Base-by-base conservation (phyloP, 2,113 vertebrate genomes). In the Pedetes capensis region DNA sequence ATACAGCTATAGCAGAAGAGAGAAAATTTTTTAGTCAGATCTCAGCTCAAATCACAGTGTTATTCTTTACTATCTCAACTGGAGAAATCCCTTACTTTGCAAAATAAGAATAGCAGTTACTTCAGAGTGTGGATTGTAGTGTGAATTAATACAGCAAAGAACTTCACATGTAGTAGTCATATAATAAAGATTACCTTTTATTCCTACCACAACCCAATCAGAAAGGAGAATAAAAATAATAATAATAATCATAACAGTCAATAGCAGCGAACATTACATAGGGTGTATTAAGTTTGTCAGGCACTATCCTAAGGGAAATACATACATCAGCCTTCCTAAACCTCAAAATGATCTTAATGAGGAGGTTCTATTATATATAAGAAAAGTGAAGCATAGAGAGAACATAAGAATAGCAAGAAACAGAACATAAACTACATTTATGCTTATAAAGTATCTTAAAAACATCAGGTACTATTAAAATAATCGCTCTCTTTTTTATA, bases 51-150 rank as follows among this genome's bases (percentile, higher is more conserved):
- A 51, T 49, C 42, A 84, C 39, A 1, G 9, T 82, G 92, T 37
- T 95, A 81, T 47, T 51, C 53, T 87, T 78, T 49, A 95, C 37
- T 79, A 91, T 64, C n/a, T 86, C 89, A 95, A n/a, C 37, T 61
- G 34, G 10, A 25, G 59, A 93, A 95, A 74, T 39, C 71, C 16
- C 63, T 93, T 55, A 64, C 63, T 64, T 16, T 87, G 16, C 57
- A 80, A 92, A 96, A 57, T 53, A 96, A 64, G 37, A 82, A 82
- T 1, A 95, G 25, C 57, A 89, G 42, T 78, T 83, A 74, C 37
- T 78, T 69, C 86, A 57, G 0, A 34, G 86, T 51, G 13, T 83
- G 29, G 37, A 39, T 39, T 86, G 7, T 49, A 55, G 16, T 32
- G 4, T 17, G 20, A 42, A 47, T 82, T 63, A 66, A 74, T 51